Evolutionary conservation across 2,888 invertebrate genomes (phyloP), one percentile per base, ranked within the genome.

Genomic region (Lepidochitona cinerea): DNA sequence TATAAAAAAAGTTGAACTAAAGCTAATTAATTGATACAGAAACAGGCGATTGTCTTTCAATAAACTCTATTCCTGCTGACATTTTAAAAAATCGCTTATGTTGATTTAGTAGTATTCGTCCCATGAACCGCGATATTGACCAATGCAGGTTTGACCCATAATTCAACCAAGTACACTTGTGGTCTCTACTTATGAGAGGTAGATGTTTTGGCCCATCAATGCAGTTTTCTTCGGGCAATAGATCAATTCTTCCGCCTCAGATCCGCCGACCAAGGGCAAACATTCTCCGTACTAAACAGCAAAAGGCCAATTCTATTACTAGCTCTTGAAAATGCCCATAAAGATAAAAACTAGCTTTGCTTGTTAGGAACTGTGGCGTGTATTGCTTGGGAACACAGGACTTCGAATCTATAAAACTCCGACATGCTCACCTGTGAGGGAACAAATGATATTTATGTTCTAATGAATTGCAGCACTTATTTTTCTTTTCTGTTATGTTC

Each of bases 281-380:
- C 59, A 59, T 26, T 59, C 59, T 4, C 59, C 59, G 29, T 59
- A 59, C 59, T 59, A 29, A 29, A 59, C 26, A 26, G 26, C 32
- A 32, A 59, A 59, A 59, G 59, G 59, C 59, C 59, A 59, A 29
- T 23, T 59, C 59, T 29, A 59, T 59, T 59, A 59, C 59, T 14
- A 14, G 23, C 26, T 23, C 59, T 59, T 18, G 26, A 59, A 59
- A 26, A 12, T 18, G 12, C 26, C 59, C 29, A 59, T 59, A 59
- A 59, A 59, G 59, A 7, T 59, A 59, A 59, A n/a, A 59, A 59
- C 59, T 29, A 59, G 29, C 32, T 29, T 32, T 59, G n/a, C n/a
- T n/a, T n/a, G n/a, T n/a, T n/a, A n/a, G n/a, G n/a, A n/a, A n/a
- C n/a, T n/a, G 14, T 59, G 29, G 12, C 12, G 7, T 29, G 2